These are phyloP conservation scores for Troglohyphantes excavatus DNA, from an alignment of 2,888 invertebrate genomes.

Conservation along the genomic window DNA sequence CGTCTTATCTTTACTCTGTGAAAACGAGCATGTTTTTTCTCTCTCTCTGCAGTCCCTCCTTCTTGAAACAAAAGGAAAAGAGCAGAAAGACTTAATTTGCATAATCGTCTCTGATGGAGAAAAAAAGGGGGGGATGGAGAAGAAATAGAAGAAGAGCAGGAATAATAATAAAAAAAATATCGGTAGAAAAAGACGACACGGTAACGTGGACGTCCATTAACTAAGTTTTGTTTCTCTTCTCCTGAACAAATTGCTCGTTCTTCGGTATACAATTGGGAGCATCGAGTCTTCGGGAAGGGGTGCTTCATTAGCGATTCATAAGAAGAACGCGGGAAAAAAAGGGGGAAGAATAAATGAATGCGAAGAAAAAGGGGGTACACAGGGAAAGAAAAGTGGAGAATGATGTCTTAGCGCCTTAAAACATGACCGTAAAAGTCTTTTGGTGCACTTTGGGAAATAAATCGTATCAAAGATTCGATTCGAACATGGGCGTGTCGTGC, in stretches of 20 bases:
- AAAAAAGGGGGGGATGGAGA: too few species aligned
- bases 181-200: background rate
- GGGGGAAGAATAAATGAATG: constrained; percentile 11
- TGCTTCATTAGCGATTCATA: constrained; percentile 66
- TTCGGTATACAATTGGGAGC: constrained; percentile 30
- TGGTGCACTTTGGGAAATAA: background rate
- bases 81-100: constrained; percentile 68
- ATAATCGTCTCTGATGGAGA: constrained; percentile 63
- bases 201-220: constrained; percentile 50
- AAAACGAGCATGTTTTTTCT: constrained; percentile 14
- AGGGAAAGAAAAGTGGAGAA: background rate
- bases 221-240: constrained; percentile 44
- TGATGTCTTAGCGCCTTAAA: constrained; percentile 5
- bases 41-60: background rate
- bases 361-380: background rate
- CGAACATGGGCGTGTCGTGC: background rate
- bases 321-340: constrained; percentile 20
- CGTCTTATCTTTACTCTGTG: constrained; percentile 8
- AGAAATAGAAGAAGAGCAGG: too few species aligned
- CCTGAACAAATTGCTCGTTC: constrained; percentile 70
- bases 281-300: constrained; percentile 24
- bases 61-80: constrained; percentile 36
- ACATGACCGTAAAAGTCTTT: background rate
- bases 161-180: constrained; percentile 8
- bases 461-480: background rate